phyloP scores from a whole-genome alignment of 2,113 vertebrate genomes.

The Herpailurus yagouaroundi region DNA sequence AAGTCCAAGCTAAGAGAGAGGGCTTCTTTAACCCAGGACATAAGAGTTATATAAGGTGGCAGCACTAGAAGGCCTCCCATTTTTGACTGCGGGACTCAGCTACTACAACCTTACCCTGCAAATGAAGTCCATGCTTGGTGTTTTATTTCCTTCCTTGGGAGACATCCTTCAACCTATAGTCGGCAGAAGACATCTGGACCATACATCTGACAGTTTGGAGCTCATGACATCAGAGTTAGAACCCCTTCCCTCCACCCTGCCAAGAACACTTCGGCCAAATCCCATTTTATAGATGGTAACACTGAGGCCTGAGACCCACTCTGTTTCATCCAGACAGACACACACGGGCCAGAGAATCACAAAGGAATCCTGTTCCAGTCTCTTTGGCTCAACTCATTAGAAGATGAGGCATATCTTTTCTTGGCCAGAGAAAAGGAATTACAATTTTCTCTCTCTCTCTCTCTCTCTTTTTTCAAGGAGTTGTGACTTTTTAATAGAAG shows the following conservation, averaged over 20 bases:
- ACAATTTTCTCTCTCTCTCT: neutral
- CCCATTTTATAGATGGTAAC: neutral
- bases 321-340: neutral
- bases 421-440: neutral
- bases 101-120: no score
- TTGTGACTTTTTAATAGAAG: slow-evolving; percentile 69
- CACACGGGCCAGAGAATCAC: neutral
- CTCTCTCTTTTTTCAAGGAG: neutral
- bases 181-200: neutral
- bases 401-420: slow-evolving; percentile 12
- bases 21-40: neutral
- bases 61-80: neutral
- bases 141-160: neutral
- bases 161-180: neutral
- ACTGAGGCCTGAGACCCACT: neutral
- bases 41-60: neutral
- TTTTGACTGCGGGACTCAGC: neutral
- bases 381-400: neutral
- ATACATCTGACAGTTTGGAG: neutral
- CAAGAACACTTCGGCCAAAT: neutral
- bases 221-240: neutral
- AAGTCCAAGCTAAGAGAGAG: neutral
- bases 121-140: neutral
- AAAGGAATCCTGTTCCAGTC: neutral
- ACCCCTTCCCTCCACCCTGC: neutral